Percentiles rank a stretch among this genome's conserved stretches.
phyloP scores from a whole-genome alignment of 2,113 vertebrate genomes.

The Rhizomys pruinosus region DNA sequence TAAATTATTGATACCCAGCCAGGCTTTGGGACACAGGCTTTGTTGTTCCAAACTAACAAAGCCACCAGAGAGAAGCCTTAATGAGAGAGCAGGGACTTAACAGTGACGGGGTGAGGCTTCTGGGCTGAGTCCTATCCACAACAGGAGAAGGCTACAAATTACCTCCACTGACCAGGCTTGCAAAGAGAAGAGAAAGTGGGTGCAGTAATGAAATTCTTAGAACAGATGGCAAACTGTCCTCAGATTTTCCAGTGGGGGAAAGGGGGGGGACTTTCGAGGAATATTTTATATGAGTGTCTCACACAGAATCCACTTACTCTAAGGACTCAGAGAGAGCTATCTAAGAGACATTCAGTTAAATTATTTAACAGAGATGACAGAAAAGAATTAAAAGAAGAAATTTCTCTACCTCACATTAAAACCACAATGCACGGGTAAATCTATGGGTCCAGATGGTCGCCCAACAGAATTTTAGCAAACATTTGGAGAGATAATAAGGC shows the following conservation, averaged over 20 bases:
- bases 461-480: conserved; percentile 90
- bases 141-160: conserved; percentile 70
- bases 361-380: conserved; percentile 86
- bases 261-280: conserved; percentile 78
- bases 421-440: conserved; percentile 84
- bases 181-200: conserved; percentile 80
- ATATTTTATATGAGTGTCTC: conserved; percentile 82
- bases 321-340: conserved; percentile 78
- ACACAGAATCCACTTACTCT: conserved; percentile 80
- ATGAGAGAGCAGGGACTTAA: conserved; percentile 71
- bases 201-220: conserved; percentile 85
- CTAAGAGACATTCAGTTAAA: conserved; percentile 84
- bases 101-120: conserved; percentile 59
- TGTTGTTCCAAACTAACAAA: conserved; percentile 82
- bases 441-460: conserved; percentile 89
- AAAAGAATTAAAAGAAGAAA: conserved; percentile 86
- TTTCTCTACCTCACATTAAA: conserved; percentile 83
- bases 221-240: conserved; percentile 88
- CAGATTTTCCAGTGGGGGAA: conserved; percentile 80
- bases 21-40: conserved; percentile 84
- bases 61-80: conserved; percentile 76
- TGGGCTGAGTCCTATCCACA: conserved; percentile 42
- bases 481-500: conserved; percentile 91
- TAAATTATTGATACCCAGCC: conserved; percentile 88
- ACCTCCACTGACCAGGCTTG: conserved; percentile 73